A percentile compares a stretch with the other conserved stretches of the same genome.
These are phyloP conservation scores for Catharus bicknelli DNA, from an alignment of 2,113 vertebrate species.

Conservation along the genomic window DNA sequence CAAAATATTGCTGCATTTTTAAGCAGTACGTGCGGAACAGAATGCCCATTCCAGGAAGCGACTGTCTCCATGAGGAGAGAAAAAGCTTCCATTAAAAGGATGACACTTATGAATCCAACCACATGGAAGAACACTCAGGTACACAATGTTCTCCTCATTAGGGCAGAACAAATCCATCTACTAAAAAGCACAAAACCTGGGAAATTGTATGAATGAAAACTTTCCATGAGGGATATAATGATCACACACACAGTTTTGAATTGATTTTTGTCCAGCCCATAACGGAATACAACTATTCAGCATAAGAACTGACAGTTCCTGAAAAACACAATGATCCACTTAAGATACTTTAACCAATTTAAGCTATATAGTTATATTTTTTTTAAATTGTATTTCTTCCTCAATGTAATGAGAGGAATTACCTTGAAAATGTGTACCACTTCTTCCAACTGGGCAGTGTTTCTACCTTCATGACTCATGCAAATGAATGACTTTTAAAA, in stretches of 20 bases:
- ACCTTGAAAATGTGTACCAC: not conserved
- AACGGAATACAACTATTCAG: not conserved
- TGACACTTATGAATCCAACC: not conserved
- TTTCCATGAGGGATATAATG: not conserved
- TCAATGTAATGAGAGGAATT: not conserved
- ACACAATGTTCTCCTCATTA: not conserved
- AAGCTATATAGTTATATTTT: not conserved
- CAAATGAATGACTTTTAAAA: not conserved
- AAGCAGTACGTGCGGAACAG: not conserved
- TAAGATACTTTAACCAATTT: not conserved
- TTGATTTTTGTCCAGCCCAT: not conserved
- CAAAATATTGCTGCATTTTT: not conserved
- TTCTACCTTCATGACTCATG: not conserved
- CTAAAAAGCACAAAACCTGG: not conserved
- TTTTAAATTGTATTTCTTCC: not conserved
- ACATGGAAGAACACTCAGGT: constrained; percentile 6
- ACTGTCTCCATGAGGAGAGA: not conserved
- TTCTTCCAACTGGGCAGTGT: not conserved
- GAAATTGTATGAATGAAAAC: not conserved
- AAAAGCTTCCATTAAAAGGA: not conserved
- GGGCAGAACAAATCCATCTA: not conserved
- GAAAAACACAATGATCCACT: not conserved
- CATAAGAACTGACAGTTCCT: constrained; percentile 10
- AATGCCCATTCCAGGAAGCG: not conserved
- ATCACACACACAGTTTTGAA: not conserved